Evolutionary conservation across 2,113 vertebrate species (phyloP), one percentile per base, ranked within the genome.

Genomic region (Peromyscus leucopus): DNA sequence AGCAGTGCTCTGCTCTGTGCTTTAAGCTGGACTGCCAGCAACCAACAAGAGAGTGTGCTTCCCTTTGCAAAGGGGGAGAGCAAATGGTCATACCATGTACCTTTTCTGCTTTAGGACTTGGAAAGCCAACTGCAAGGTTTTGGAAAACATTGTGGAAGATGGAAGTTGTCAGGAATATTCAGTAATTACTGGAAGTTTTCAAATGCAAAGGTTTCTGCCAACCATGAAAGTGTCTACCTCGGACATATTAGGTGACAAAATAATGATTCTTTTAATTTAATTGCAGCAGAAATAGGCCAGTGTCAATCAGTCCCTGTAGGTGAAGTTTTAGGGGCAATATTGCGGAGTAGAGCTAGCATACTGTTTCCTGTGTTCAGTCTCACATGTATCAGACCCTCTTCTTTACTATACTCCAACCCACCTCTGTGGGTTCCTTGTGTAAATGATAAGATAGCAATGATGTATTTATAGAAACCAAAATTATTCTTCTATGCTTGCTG

Each of bases 111-210:
- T 83, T 75, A 85, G 75, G 33, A 65, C 75, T 86, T 83, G 67
- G 79, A 86, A 85, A 96, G 61, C 42, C 93, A 96, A 85, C 8
- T 39, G 31, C 24, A 86, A 39, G n/a, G 51, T 59, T 93, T 89
- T 46, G 78, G 80, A 74, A 93, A 95, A 93, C 46, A 93, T 5
- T 72, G 51, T 76, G 80, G 83, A 94, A 96, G 21, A 17, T 63
- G 15, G 9, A 93, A 61, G 19, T 31, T 92, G 91, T 89, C 80
- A 93, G 75, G 79, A 92, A 95, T 83, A 92, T 51, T 92, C 59
- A 83, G 90, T 57, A 92, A 92, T 93, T 97, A 94, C 95, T 90
- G 75, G 79, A 84, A 93, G 86, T 82, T 87, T 95, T 93, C 89
- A 95, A 82, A 89, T 90, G 51, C n/a, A 92, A 59, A 19, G 4